These are phyloP conservation scores for Passer domesticus DNA, from an alignment of 2,113 vertebrate genomes.

Conservation along the genomic window DNA sequence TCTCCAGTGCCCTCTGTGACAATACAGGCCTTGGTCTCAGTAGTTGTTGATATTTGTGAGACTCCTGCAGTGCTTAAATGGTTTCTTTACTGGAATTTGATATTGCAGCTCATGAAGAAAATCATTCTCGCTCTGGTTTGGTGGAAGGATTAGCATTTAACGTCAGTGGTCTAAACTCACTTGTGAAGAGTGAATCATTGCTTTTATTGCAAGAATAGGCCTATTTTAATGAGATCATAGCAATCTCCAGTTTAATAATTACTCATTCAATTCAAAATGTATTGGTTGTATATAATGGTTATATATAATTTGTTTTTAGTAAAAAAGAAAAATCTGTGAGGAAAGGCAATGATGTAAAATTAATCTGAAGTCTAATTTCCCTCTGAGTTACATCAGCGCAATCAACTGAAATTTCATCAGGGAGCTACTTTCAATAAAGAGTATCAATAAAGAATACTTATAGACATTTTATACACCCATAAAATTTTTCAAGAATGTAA, in stretches of 20 bases:
- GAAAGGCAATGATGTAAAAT: slow-evolving; percentile 9
- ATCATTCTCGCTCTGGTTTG: neutral
- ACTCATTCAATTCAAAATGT: slow-evolving; percentile 9
- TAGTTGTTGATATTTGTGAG: neutral
- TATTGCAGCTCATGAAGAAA: neutral
- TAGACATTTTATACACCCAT: neutral
- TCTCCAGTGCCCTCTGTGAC: neutral
- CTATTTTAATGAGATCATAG: slow-evolving; percentile 15
- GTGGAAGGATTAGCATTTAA: neutral
- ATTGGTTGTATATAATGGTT: neutral
- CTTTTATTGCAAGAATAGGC: neutral
- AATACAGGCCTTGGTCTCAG: neutral
- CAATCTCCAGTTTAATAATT: slow-evolving; percentile 39
- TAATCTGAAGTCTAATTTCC: neutral
- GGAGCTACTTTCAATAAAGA: neutral
- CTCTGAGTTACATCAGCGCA: neutral
- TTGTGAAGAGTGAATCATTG: slow-evolving; percentile 34
- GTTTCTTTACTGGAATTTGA: neutral
- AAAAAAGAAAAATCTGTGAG: slow-evolving; percentile 8
- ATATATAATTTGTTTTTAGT: neutral
- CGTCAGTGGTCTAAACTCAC: neutral
- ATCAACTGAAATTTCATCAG: slow-evolving; percentile 7
- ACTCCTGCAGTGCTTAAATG: neutral
- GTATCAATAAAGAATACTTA: neutral
- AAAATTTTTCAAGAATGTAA: neutral